These are phyloP conservation scores for Poecilia latipinna DNA, from an alignment of 2,113 vertebrate genomes.

Conservation along the genomic window DNA sequence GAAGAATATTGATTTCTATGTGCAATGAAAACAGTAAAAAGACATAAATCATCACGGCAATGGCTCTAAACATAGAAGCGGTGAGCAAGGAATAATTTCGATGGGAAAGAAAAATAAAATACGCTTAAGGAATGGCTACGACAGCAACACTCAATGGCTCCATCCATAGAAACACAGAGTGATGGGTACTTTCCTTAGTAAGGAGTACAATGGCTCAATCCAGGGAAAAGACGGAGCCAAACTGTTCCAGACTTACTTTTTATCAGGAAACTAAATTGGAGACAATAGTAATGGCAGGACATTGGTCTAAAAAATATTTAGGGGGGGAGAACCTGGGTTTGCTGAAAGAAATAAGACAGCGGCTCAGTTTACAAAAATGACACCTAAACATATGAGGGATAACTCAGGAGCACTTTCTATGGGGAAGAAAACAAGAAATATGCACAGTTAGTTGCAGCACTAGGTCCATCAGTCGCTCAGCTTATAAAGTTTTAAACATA, in stretches of 20 bases:
- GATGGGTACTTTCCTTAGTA: too few relatives aligned
- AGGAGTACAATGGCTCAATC: too few relatives aligned
- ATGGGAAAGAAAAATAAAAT: not conserved
- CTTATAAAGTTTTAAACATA: not conserved
- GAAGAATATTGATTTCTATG: conserved; percentile 40
- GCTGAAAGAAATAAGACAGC: too few relatives aligned
- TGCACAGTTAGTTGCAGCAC: too few relatives aligned
- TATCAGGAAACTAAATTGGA: not conserved
- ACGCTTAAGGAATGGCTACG: not conserved
- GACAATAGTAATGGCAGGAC: not conserved
- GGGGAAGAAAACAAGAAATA: too few relatives aligned
- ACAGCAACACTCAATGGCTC: not conserved
- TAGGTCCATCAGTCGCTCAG: too few relatives aligned
- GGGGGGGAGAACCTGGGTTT: too few relatives aligned
- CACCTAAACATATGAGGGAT: too few relatives aligned
- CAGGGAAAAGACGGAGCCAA: too few relatives aligned
- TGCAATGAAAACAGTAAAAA: not conserved
- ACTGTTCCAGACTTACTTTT: too few relatives aligned
- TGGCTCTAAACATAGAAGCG: not conserved
- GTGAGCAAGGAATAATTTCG: not conserved
- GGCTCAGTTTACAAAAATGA: too few relatives aligned
- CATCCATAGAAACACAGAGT: not conserved
- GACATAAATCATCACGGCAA: not conserved
- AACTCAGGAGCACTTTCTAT: too few relatives aligned
- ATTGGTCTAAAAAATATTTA: not conserved